Evolutionary conservation across 1,140 invertebrate species (phyloP).

Genomic region (Parapsyche elsis): DNA sequence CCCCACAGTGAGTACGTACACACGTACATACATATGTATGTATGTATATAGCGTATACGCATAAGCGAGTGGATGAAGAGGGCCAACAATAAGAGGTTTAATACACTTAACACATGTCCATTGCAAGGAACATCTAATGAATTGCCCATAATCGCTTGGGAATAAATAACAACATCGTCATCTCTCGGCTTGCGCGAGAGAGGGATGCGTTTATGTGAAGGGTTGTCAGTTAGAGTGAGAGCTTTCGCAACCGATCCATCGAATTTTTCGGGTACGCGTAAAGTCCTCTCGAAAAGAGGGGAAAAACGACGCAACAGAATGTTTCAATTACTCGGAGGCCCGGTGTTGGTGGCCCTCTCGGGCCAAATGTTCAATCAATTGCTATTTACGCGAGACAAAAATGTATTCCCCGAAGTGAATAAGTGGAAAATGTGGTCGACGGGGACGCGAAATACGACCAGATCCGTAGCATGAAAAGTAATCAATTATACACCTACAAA

Average conservation of each 20-base stretch:
- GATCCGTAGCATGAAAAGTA: too few relatives aligned
- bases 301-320: constrained; percentile 39
- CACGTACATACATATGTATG: too few relatives aligned
- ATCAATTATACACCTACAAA: neutral
- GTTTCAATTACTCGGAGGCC: constrained; percentile 45
- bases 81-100: constrained; percentile 38
- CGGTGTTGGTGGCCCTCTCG: constrained; percentile 13
- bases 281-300: constrained; percentile 6
- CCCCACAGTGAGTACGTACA: too few relatives aligned
- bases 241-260: constrained; percentile 23
- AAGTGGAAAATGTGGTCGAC: constrained; percentile 31
- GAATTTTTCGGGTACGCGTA: constrained; percentile 31
- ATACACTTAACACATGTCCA: constrained; percentile 54
- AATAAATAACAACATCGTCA: constrained; percentile 49
- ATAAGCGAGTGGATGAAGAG: neutral
- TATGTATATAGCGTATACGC: too few relatives aligned
- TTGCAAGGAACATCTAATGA: constrained; percentile 39
- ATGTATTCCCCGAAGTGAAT: constrained; percentile 46
- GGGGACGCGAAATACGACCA: neutral
- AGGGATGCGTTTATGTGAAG: neutral
- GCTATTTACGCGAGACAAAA: constrained; percentile 51
- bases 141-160: constrained; percentile 52
- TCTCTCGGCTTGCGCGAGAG: constrained; percentile 8
- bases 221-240: neutral
- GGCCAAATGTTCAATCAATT: constrained; percentile 50